These are phyloP conservation scores for Poeciliopsis presidionis DNA, from an alignment of 2,797 vertebrate genomes.

Conservation along the genomic window DNA sequence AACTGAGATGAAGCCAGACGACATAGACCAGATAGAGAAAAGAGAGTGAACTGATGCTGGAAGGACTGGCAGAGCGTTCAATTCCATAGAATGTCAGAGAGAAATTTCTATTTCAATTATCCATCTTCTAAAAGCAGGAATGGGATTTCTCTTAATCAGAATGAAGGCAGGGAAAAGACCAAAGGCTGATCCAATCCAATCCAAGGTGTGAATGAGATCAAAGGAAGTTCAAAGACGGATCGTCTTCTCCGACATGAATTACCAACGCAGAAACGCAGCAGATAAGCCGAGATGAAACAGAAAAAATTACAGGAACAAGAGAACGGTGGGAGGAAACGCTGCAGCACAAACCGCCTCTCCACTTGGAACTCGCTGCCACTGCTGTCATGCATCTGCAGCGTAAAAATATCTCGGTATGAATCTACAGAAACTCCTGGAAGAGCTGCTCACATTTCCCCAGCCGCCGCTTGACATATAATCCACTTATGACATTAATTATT, in stretches of 20 bases:
- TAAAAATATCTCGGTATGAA: background rate
- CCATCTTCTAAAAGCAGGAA: constrained; percentile 40
- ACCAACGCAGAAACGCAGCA: constrained; percentile 10
- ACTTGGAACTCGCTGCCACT: background rate
- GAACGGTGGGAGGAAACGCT: background rate
- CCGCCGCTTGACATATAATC: too few relatives aligned
- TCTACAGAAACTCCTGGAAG: background rate
- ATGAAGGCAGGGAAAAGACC: constrained; percentile 35
- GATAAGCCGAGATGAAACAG: constrained; percentile 15
- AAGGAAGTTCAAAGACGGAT: constrained; percentile 52
- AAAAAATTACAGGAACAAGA: background rate
- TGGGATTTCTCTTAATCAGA: constrained; percentile 56
- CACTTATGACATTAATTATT: too few relatives aligned
- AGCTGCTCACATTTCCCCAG: background rate
- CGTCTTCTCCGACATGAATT: constrained; percentile 28
- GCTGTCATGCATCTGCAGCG: background rate
- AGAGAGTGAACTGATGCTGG: constrained; percentile 28
- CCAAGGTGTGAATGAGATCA: constrained; percentile 55
- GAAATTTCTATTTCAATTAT: constrained; percentile 35
- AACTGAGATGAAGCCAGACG: constrained; percentile 49
- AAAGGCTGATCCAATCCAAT: constrained; percentile 34
- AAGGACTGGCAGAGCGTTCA: background rate
- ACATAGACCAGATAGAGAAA: constrained; percentile 19
- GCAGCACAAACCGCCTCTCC: background rate
- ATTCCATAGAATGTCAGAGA: background rate